These are phyloP conservation scores for Geophilus truncorum DNA, from an alignment of 2,888 invertebrate genomes.

Conservation along the genomic window DNA sequence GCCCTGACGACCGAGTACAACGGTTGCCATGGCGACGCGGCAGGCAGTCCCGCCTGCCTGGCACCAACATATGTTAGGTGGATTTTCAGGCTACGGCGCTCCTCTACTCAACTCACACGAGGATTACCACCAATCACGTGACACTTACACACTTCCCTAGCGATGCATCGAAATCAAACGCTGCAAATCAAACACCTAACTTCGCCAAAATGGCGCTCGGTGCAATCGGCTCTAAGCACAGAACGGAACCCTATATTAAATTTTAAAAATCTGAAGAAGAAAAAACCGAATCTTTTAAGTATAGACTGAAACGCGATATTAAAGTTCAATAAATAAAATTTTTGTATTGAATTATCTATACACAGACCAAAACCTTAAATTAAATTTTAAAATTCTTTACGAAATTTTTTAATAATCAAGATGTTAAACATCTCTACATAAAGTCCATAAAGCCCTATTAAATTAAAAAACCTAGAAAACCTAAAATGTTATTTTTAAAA, in stretches of 20 bases:
- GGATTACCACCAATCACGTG: slow-evolving; percentile 15
- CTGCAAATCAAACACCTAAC: neutral
- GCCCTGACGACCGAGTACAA: slow-evolving; percentile 23
- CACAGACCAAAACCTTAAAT: too few species aligned
- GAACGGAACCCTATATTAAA: too few species aligned
- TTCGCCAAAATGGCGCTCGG: neutral
- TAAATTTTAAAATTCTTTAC: too few species aligned
- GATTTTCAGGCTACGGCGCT: slow-evolving; percentile 5
- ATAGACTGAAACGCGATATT: too few species aligned
- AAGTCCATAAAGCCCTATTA: neutral
- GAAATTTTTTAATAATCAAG: too few species aligned
- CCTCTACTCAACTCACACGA: neutral
- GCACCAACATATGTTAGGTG: slow-evolving; percentile 30
- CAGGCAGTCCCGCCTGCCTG: slow-evolving; percentile 7
- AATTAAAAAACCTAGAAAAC: neutral
- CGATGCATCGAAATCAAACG: neutral
- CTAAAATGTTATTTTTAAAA: neutral
- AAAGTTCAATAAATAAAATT: too few species aligned
- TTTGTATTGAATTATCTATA: too few species aligned
- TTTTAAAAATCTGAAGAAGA: too few species aligned
- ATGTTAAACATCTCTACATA: neutral
- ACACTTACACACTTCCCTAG: neutral
- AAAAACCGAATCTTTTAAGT: too few species aligned
- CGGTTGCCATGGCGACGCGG: slow-evolving; percentile 17
- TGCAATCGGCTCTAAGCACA: too few species aligned